Evolutionary conservation across 1,140 invertebrate genomes (phyloP), one percentile per base, ranked within the genome.

Genomic region (Microplitis mediator): DNA sequence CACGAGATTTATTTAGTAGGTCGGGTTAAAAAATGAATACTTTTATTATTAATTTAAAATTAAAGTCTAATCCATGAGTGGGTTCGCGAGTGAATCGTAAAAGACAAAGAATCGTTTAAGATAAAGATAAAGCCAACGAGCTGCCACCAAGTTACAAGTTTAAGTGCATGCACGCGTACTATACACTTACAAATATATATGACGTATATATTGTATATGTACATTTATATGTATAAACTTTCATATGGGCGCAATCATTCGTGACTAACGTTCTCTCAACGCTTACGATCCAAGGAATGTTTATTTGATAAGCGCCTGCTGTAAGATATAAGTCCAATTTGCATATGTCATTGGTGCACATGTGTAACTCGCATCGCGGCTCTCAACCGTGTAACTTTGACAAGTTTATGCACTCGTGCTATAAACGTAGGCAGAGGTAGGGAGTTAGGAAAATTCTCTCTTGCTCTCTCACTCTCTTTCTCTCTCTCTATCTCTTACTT

Each of bases 301-400:
- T 75, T 61, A 75, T 75, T 75, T 75, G 74, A 75, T 75, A 75
- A 75, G 74, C 70, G 32, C 70, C 66, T 64, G 74, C 68, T 75
- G 74, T 75, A 75, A 75, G 74, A 75, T 75, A 75, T 72, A 75
- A 75, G 74, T 75, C 71, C 74, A 72, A 75, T 75, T 75, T 75
- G 74, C 74, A 75, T 75, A 75, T 72, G 70, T 75, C 74, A 75
- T 66, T 72, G 70, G 61, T 51, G 51, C 70, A 72, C 74, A 75
- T 54, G 70, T 69, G 58, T 73, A 69, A 75, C 58, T 70, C 61
- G 56, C 51, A 64, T 72, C 61, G 64, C 64, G 51, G 68, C 51
- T 75, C 51, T 56, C 61, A 34, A 64, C 54, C 74, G 69, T 75
- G 74, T 75, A 75, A 75, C 71, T 72, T 75, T 66, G 74, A 75